These are phyloP conservation scores for Idaea straminata DNA, from an alignment of 2,888 invertebrate species.

Conservation along the genomic window DNA sequence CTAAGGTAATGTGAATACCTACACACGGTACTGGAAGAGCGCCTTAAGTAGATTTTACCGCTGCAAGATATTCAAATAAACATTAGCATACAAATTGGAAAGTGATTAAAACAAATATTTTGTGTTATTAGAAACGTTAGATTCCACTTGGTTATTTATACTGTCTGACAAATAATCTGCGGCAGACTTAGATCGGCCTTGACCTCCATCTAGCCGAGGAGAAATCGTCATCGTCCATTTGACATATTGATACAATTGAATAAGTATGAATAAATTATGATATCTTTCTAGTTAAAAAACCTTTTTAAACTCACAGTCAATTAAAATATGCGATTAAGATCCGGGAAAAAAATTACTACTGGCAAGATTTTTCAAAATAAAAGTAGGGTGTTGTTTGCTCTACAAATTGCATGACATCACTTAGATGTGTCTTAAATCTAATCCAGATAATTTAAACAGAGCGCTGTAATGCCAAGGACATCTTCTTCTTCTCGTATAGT, in stretches of 20 bases:
- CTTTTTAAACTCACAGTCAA: too few species aligned
- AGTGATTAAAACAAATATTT: not conserved
- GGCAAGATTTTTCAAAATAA: too few species aligned
- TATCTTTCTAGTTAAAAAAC: not conserved
- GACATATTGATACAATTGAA: constrained; percentile 43
- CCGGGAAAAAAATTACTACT: not conserved
- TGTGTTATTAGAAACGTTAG: not conserved
- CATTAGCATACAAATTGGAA: constrained; percentile 1
- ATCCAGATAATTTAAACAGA: too few species aligned
- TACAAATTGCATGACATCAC: too few species aligned
- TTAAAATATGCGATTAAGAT: too few species aligned
- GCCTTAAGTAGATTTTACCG: constrained; percentile 36
- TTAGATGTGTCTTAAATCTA: too few species aligned
- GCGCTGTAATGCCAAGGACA: too few species aligned
- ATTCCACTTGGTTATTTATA: not conserved
- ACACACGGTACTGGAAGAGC: too few species aligned
- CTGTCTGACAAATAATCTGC: constrained; percentile 16
- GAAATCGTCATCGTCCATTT: constrained; percentile 61
- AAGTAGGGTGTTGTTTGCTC: too few species aligned
- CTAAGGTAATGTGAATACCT: too few species aligned
- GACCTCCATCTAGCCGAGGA: constrained; percentile 57
- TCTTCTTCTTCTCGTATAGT: too few species aligned
- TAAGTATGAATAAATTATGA: constrained; percentile 7
- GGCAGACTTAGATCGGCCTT: constrained; percentile 60
- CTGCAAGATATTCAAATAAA: constrained; percentile 3